Evolutionary conservation across 2,797 vertebrate genomes (phyloP), one percentile per base, ranked within the genome.

Genomic region (Gadopsis marmoratus): DNA sequence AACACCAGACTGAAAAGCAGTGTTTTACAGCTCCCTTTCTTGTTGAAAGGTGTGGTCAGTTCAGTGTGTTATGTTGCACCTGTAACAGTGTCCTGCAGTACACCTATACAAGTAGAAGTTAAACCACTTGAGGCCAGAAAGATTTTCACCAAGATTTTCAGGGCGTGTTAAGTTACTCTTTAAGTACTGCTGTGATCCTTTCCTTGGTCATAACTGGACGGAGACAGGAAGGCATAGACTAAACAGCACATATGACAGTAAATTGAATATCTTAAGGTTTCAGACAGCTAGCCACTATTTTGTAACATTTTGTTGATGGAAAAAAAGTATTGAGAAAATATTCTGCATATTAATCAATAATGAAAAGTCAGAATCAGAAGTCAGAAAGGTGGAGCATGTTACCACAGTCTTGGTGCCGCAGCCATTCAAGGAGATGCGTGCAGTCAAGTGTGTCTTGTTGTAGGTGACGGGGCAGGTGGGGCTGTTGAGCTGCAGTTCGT

Each of bases 381-480:
- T 10, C 2, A 35, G 19, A 35, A 29, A 54, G 4, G 31, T 16
- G 4, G 11, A 7, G n/a, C n/a, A n/a, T 47, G 12, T 79, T 93
- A 96, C 95, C 94, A 94, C 87, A 68, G 35, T 66, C 85, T 89
- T 89, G 53, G 95, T 96, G 66, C 95, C 95, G 2, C 95, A 96
- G 88, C 90, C 88, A 0, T 2, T 43, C 74, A 95, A 21, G 14
- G 93, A n/a, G 87, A 95, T 92, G 47, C 0, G 23, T 2, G 92
- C 91, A 0, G 60, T 92, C 64, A 95, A 76, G 66, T 95, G 85
- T 50, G 95, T 95, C 63, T 4, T 51, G 64, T 95, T 95, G 83
- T 86, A 74, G 58, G 5, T 56, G 79, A 95, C 31, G 0, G 91
- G 90, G 55, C 95, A 95, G 78, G 79, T 65, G 58, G 91, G 86